Evolutionary conservation across 2,797 vertebrate genomes (phyloP).

Genomic region (Characodon lateralis): DNA sequence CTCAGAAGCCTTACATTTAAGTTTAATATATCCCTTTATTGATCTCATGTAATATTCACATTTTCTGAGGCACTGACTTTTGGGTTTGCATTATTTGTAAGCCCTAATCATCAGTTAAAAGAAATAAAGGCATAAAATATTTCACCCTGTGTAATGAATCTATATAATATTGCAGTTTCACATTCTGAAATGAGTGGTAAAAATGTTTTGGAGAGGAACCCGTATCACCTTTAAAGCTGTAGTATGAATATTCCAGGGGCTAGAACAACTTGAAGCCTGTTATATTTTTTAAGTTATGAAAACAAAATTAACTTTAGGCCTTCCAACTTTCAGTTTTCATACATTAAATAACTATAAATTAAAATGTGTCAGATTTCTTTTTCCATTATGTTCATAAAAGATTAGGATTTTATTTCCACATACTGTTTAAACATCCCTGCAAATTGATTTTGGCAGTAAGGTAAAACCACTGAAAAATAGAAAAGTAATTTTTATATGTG

Average conservation of each 20-base stretch:
- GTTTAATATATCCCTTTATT: too few relatives aligned
- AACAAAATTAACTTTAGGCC: background rate
- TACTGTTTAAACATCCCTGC: background rate
- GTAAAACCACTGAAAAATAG: background rate
- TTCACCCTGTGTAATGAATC: background rate
- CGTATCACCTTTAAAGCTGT: background rate
- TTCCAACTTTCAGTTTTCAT: background rate
- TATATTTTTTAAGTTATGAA: background rate
- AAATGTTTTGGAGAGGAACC: background rate
- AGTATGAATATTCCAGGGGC: background rate
- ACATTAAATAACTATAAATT: background rate
- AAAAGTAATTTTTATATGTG: too few relatives aligned
- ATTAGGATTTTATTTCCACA: too few relatives aligned
- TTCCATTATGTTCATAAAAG: background rate
- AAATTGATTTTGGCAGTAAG: background rate
- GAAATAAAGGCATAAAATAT: background rate
- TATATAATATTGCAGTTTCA: background rate
- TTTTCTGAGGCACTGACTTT: too few relatives aligned
- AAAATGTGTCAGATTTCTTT: background rate
- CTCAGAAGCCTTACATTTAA: too few relatives aligned
- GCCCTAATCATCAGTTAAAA: background rate
- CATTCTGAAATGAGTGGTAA: background rate
- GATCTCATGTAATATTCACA: too few relatives aligned
- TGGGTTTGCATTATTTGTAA: background rate
- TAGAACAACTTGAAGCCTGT: background rate